These are phyloP conservation scores for Nycticryphes semicollaris DNA, from an alignment of 2,113 vertebrate species.

Conservation along the genomic window DNA sequence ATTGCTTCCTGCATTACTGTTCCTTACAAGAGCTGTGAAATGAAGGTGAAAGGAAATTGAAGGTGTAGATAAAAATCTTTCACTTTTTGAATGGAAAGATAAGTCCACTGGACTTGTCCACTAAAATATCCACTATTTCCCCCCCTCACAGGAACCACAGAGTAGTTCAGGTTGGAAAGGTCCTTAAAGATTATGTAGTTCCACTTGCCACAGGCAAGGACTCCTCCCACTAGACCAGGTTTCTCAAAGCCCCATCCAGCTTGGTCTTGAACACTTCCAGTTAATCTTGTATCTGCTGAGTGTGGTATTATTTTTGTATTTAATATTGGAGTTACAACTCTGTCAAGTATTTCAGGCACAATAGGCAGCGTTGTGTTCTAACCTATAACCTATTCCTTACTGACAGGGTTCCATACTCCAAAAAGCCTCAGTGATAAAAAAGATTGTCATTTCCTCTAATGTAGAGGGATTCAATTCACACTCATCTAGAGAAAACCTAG, in stretches of 20 bases:
- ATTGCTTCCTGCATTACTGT: background rate
- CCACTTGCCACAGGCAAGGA: no score
- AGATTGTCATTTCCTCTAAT: background rate
- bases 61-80: background rate
- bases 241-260: no score
- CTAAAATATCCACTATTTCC: background rate
- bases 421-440: background rate
- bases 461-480: background rate
- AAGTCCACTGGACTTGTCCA: background rate
- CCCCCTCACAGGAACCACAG: no score
- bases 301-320: background rate
- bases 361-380: background rate
- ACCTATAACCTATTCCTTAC: background rate
- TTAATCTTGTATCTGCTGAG: background rate
- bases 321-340: background rate
- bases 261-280: no score
- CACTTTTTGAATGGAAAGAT: background rate
- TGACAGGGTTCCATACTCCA: background rate
- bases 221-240: no score
- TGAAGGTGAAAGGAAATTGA: background rate
- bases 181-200: no score
- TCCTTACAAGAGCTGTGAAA: background rate
- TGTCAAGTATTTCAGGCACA: background rate
- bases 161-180: no score
- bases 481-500: background rate